A percentile compares a stretch with the other conserved stretches of the same genome.
These are phyloP conservation scores for Smutsia temminckii DNA, from an alignment of 2,797 vertebrate genomes.

Conservation along the genomic window DNA sequence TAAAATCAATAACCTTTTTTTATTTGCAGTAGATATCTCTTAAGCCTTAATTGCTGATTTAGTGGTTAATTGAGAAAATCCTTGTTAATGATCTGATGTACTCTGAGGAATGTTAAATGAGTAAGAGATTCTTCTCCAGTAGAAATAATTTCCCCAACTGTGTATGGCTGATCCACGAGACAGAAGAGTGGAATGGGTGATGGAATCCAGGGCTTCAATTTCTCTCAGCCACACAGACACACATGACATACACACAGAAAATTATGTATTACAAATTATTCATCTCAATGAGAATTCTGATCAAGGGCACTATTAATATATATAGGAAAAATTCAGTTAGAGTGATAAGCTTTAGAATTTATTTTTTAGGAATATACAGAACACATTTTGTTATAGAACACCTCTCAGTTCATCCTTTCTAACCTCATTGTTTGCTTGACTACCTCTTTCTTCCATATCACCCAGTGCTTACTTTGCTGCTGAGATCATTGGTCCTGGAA, in stretches of 20 bases:
- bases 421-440: not conserved
- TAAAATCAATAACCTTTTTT: conserved; percentile 67
- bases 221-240: not conserved
- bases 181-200: not conserved
- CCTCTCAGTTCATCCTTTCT: not conserved
- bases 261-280: not conserved
- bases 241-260: not conserved
- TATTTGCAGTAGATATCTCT: conserved; percentile 53
- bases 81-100: conserved; percentile 46
- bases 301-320: not conserved
- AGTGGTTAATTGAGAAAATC: conserved; percentile 67
- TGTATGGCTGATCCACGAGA: not conserved
- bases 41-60: conserved; percentile 61
- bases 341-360: not conserved
- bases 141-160: conserved; percentile 32
- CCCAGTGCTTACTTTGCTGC: not conserved
- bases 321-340: not conserved
- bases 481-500: not conserved
- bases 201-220: not conserved
- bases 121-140: conserved; percentile 14
- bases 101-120: conserved; percentile 31
- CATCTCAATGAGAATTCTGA: not conserved
- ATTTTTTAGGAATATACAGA: not conserved
- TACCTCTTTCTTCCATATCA: not conserved
- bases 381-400: not conserved